Conservation (phyloP, 1,140 invertebrate species). For the Calephelis nemesis region DNA sequence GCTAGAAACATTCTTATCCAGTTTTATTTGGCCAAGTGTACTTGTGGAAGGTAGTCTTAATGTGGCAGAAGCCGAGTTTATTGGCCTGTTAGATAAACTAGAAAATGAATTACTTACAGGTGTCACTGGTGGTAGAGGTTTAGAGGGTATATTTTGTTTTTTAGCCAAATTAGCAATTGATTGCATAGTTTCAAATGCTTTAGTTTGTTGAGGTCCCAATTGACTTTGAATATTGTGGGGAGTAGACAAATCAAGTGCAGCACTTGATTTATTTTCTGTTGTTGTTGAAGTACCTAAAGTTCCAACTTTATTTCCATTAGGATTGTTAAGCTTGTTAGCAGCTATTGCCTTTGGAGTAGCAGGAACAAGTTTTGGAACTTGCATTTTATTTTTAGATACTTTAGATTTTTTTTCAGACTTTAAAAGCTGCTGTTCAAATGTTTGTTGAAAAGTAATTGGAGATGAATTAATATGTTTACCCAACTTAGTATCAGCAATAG, state of each 20-base stretch:
- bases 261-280: conserved; percentile 58
- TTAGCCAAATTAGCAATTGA: conserved; percentile 76
- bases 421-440: conserved; percentile 73
- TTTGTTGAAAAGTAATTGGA: conserved; percentile 77
- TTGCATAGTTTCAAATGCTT: conserved; percentile 77
- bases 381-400: conserved; percentile 67
- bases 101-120: conserved; percentile 54
- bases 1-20: conserved; percentile 47
- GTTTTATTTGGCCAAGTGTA: conserved; percentile 56
- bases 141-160: conserved; percentile 65
- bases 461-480: conserved; percentile 62
- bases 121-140: conserved; percentile 47
- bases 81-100: conserved; percentile 46
- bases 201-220: conserved; percentile 68
- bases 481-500: conserved; percentile 73
- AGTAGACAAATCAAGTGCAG: conserved; percentile 73
- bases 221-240: conserved; percentile 70
- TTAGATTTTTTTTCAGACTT: conserved; percentile 72
- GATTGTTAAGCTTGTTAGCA: conserved; percentile 50
- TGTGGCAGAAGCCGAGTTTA: conserved; percentile 43
- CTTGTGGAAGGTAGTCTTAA: conserved; percentile 54
- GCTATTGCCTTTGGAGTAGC: conserved; percentile 64
- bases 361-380: conserved; percentile 70
- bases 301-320: conserved; percentile 41
- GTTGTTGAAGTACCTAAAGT: conserved; percentile 28